These are phyloP conservation scores for Leptogaster cylindrica DNA, from an alignment of 2,888 invertebrate species.

Conservation along the genomic window DNA sequence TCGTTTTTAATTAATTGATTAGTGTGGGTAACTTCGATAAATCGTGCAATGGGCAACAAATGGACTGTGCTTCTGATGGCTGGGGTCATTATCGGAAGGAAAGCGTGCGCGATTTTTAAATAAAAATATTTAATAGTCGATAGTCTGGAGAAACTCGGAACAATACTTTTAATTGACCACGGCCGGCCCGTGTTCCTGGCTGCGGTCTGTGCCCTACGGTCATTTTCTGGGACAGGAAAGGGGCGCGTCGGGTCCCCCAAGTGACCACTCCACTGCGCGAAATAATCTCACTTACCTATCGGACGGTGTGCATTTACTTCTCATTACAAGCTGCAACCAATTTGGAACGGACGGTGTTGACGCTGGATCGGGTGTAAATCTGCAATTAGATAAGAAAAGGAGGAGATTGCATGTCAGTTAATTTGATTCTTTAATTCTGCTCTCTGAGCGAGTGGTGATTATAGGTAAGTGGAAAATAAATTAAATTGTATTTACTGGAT, in stretches of 20 bases:
- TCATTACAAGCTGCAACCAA: slow-evolving; percentile 62
- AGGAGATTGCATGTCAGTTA: slow-evolving; percentile 39
- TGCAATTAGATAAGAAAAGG: slow-evolving; percentile 46
- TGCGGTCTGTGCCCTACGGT: not conserved
- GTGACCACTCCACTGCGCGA: not conserved
- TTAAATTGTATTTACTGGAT: slow-evolving; percentile 40
- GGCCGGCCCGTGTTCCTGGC: not conserved
- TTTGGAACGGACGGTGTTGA: slow-evolving; percentile 57
- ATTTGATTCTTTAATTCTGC: slow-evolving; percentile 27
- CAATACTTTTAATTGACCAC: slow-evolving; percentile 3
- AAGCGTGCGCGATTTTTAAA: slow-evolving; percentile 8
- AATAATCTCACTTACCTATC: slow-evolving; percentile 46
- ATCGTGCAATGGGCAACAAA: not conserved
- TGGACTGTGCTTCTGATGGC: not conserved
- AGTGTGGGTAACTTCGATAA: slow-evolving; percentile 13
- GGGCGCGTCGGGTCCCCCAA: slow-evolving; percentile 6
- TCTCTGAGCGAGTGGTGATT: not conserved
- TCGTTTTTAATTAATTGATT: slow-evolving; percentile 38
- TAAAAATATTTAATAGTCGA: not conserved
- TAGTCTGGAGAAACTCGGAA: not conserved
- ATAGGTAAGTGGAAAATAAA: slow-evolving; percentile 6
- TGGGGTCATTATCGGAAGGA: not conserved
- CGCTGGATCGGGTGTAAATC: slow-evolving; percentile 59
- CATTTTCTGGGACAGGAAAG: slow-evolving; percentile 11
- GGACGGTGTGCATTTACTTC: slow-evolving; percentile 55